Percentiles rank a stretch among this genome's conserved stretches.
phyloP scores from a whole-genome alignment of 2,888 invertebrate genomes.

The Apamea monoglypha region DNA sequence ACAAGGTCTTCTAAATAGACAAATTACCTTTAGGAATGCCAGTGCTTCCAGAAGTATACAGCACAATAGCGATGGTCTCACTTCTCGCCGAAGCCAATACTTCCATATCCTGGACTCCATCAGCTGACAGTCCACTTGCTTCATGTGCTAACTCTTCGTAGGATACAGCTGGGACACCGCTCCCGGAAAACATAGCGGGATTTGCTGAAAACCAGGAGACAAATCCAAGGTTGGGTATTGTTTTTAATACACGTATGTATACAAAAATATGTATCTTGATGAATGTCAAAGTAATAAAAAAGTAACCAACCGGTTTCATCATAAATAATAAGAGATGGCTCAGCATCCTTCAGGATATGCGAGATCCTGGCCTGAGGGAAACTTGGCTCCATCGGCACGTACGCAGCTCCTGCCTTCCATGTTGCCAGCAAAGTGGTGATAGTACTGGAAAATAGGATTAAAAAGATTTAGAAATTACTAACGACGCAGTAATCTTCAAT shows the following conservation, averaged over 20 bases:
- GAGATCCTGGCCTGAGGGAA: slow-evolving; percentile 93
- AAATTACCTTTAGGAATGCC: slow-evolving; percentile 95
- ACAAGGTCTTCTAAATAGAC: slow-evolving; percentile 1
- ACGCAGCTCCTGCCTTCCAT: slow-evolving; percentile 96
- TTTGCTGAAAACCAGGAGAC: slow-evolving; percentile 76
- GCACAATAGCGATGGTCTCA: slow-evolving; percentile 92
- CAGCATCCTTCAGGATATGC: slow-evolving; percentile 94
- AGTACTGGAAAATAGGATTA: slow-evolving; percentile 73
- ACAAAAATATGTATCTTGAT: background rate
- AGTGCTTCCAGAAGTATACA: slow-evolving; percentile 97
- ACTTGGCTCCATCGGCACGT: slow-evolving; percentile 94
- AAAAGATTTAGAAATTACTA: background rate
- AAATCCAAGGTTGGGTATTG: background rate
- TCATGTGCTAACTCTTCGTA: slow-evolving; percentile 88
- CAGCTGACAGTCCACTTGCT: slow-evolving; percentile 82
- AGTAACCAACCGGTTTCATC: slow-evolving; percentile 90
- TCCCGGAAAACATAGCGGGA: slow-evolving; percentile 80
- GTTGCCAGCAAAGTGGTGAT: slow-evolving; percentile 93
- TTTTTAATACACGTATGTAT: background rate
- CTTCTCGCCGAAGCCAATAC: slow-evolving; percentile 79
- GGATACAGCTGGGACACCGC: slow-evolving; percentile 81
- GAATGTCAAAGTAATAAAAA: background rate
- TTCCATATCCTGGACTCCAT: slow-evolving; percentile 82
- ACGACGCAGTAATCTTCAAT: background rate
- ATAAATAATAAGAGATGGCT: slow-evolving; percentile 92